These are phyloP conservation scores for Matsumyia berberina DNA, from an alignment of 2,888 invertebrate genomes.

Conservation along the genomic window DNA sequence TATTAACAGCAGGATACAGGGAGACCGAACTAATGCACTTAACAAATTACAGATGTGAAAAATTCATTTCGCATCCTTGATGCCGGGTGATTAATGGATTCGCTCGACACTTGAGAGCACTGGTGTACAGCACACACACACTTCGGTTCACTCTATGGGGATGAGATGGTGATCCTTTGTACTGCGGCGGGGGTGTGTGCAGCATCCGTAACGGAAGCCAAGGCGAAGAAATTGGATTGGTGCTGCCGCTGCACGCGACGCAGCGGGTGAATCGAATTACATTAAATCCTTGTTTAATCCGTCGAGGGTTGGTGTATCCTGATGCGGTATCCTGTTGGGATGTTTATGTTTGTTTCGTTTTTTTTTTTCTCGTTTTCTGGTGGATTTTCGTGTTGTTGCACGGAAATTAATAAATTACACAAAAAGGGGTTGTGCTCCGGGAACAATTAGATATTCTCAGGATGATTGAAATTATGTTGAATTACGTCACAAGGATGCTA, in stretches of 20 bases:
- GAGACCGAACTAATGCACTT: slow-evolving; percentile 81
- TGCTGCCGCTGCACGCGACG: slow-evolving; percentile 52
- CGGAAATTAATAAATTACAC: slow-evolving; percentile 64
- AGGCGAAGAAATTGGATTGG: slow-evolving; percentile 72
- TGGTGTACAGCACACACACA: slow-evolving; percentile 45
- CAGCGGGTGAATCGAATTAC: slow-evolving; percentile 76
- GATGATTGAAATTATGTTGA: slow-evolving; percentile 64
- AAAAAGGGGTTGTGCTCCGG: slow-evolving; percentile 52
- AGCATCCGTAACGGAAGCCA: slow-evolving; percentile 81
- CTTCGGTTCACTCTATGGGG: slow-evolving; percentile 30
- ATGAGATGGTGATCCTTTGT: slow-evolving; percentile 44
- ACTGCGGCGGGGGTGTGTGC: slow-evolving; percentile 78
- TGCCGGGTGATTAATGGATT: slow-evolving; percentile 83
- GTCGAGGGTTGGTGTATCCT: slow-evolving; percentile 59
- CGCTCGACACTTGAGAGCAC: slow-evolving; percentile 79
- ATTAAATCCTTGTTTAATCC: slow-evolving; percentile 71
- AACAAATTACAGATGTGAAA: slow-evolving; percentile 85
- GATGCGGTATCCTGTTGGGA: slow-evolving; percentile 67
- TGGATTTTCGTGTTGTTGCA: slow-evolving; percentile 13
- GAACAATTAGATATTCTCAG: slow-evolving; percentile 50
- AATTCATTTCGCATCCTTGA: slow-evolving; percentile 81
- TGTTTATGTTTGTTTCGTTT: slow-evolving; percentile 69
- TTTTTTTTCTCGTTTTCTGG: slow-evolving; percentile 10
- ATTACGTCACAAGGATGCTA: slow-evolving; percentile 46
- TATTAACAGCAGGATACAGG: slow-evolving; percentile 35